Conservation (phyloP, 2,797 vertebrate species). For the Octomys mimax region DNA sequence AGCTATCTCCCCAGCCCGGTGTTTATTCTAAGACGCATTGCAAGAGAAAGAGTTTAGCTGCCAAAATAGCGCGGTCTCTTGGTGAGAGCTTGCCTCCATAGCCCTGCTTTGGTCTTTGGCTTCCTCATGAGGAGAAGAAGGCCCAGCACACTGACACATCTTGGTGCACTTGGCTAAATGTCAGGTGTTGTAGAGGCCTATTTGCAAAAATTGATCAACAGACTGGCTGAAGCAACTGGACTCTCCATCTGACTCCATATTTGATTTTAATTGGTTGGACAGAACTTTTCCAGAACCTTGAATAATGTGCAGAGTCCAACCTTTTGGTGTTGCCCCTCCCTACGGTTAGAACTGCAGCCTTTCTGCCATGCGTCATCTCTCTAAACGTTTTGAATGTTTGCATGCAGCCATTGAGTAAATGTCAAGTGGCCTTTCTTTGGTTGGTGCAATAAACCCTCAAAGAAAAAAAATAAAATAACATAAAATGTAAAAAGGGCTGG, state of each 20-base stretch:
- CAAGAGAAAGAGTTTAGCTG: background rate
- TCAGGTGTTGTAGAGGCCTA: background rate
- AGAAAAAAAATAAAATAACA: background rate
- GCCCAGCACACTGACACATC: background rate
- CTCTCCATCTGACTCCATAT: background rate
- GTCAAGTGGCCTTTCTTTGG: background rate
- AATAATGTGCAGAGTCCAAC: background rate
- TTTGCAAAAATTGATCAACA: background rate
- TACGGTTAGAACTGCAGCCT: background rate
- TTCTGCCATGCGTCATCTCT: background rate
- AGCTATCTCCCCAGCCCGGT: background rate
- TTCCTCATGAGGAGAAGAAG: background rate
- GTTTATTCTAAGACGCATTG: background rate
- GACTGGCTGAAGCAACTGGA: background rate
- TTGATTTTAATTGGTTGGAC: background rate
- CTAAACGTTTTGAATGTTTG: background rate
- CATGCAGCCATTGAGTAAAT: background rate
- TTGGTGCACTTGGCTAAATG: background rate
- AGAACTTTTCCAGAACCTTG: background rate
- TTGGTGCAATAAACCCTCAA: background rate
- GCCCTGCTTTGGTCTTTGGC: background rate
- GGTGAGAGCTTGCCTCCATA: background rate
- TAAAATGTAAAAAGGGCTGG: too few relatives aligned
- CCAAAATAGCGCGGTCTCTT: background rate
- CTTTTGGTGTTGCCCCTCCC: background rate